Base-by-base conservation (phyloP, 2,113 vertebrate species). In the Podarcis raffonei region DNA sequence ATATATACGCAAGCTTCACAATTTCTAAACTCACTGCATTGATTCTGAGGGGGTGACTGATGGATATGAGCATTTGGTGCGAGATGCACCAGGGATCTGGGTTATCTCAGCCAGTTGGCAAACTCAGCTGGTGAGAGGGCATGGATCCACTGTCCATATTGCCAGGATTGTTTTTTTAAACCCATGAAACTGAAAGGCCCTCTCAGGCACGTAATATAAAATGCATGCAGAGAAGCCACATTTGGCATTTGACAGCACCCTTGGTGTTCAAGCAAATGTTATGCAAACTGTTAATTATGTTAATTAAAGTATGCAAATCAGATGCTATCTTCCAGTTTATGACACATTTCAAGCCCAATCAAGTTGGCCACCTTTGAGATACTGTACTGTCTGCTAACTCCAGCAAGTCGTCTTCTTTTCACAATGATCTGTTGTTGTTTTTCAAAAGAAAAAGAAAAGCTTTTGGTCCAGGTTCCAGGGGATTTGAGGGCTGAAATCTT, bases 381-480 rank as follows among this genome's bases (percentile, higher is more conserved):
- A 91, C 59, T 53, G 48, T 89, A 90, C 87, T 93, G 93, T 95
- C 92, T 92, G 92, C 90, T 94, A 91, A 93, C 91, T 94, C 87
- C 87, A 93, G 85, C 85, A 89, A 94, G 89, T 89, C 90, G 92
- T 95, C 90, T 79, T 90, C 92, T 48, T 48, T 48, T 48, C 42
- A 48, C 9, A 48, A 48, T 48, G 42, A 48, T 48, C 42, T 48
- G 42, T 1, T 42, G 6, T 42, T 42, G 42, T 48, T 48, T 48
- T 48, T 48, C 42, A 48, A 59, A 18, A 18, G 59, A 59, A 59
- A 59, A 59, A 59, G 57, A 91, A 93, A 94, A 94, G 92, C 90
- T 93, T 91, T 90, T 95, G 94, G 94, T 89, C 81, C 80, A 87
- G 71, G 92, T 91, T 93, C 93, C 92, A 91, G 94, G 87, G 91